Percentiles rank a stretch among this genome's conserved stretches.
Conservation (phyloP, 2,888 invertebrate species). For the Fragum sueziense region DNA sequence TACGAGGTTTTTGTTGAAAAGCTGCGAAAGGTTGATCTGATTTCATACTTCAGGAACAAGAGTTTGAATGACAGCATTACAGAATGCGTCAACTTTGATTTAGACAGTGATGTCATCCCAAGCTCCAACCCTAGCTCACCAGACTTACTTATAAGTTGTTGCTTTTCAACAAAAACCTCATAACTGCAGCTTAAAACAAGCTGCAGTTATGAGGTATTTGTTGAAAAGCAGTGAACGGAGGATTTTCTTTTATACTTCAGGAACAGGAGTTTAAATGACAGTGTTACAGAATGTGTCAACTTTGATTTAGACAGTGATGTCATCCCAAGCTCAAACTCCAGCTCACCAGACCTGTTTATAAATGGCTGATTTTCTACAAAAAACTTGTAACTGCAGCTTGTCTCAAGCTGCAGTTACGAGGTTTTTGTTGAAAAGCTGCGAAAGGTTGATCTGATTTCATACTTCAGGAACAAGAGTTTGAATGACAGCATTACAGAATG, state of each 20-base stretch:
- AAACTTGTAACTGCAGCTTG: too few relatives aligned
- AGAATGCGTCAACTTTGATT: conserved; percentile 38
- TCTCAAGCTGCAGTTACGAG: too few relatives aligned
- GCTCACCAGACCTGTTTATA: conserved; percentile 32
- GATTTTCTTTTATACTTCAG: too few relatives aligned
- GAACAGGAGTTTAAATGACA: not conserved
- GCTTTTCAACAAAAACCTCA: too few relatives aligned
- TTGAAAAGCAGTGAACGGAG: too few relatives aligned
- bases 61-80: conserved; percentile 15
- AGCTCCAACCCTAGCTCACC: conserved; percentile 53
- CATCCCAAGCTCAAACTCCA: conserved; percentile 53
- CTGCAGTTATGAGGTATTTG: too few relatives aligned
- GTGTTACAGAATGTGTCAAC: conserved; percentile 34
- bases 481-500: conserved; percentile 28
- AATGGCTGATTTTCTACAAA: too few relatives aligned
- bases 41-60: conserved; percentile 13
- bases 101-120: conserved; percentile 47
- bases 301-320: conserved; percentile 49
- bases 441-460: too few relatives aligned
- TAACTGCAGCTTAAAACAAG: too few relatives aligned
- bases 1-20: too few relatives aligned
- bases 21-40: too few relatives aligned
- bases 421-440: too few relatives aligned
- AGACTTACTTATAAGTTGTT: conserved; percentile 18
- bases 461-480: conserved; percentile 2